Base-by-base conservation (phyloP, 1,140 invertebrate genomes). In the Gerris buenoi region DNA sequence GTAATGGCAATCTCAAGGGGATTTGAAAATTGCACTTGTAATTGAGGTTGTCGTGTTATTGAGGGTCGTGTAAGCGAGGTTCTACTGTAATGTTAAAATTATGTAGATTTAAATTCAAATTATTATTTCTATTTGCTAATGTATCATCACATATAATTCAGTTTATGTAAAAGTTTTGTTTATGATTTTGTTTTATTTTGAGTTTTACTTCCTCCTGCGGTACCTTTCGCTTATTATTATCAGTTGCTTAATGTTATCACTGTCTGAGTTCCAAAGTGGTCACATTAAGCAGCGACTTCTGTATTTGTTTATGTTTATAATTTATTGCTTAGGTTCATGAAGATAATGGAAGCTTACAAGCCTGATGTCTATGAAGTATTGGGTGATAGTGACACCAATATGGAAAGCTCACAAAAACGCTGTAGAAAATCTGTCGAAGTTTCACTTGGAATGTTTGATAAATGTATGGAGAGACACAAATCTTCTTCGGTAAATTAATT, bases 331-430 rank as follows among this genome's bases (percentile, higher is more conserved):
- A 81, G 79, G 67, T 91, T 89, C 76, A 87, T 92, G 83, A 81
- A 89, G 72, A 74, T 88, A 57, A 83, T 91, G 57, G 85, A 91
- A 78, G 76, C 80, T 69, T 86, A 88, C 74, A 83, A 85, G 77
- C 90, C 90, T 62, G 87, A 91, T 77, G 83, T 89, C 71, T 91
- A 88, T 78, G 82, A 89, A 73, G 83, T 85, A 23, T 77, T 94
- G 66, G 85, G 84, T 75, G 90, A 94, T 81, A 84, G 87, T n/a
- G 88, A 91, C 71, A 92, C 87, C 27, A 83, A 88, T 73, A 71
- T 77, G 2, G 75, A 81, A 23, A 86, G 85, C 70, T 77, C 82
- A 0, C 81, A 81, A 56, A 93, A 92, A 76, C 79, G 90, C 68
- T 72, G 86, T 23, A 72, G 72, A 0, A 91, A 93, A 74, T 78